These are phyloP conservation scores for Pyrrhia umbra DNA, from an alignment of 2,888 invertebrate species.

Conservation along the genomic window DNA sequence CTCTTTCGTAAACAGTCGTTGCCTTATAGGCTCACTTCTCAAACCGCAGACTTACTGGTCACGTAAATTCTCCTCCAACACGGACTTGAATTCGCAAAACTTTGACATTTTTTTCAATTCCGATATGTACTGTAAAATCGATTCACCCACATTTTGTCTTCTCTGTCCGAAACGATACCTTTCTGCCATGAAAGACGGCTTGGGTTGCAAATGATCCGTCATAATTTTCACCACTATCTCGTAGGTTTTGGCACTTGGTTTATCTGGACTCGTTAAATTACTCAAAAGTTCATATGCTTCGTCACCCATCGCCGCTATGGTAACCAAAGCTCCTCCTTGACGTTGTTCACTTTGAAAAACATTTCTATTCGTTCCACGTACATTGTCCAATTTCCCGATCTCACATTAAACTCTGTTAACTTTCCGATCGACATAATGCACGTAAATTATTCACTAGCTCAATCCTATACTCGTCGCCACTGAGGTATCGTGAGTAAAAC, in stretches of 20 bases:
- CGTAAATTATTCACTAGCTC: too few relatives aligned
- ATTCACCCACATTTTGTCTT: neutral
- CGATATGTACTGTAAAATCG: neutral
- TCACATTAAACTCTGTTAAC: neutral
- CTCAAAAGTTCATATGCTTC: neutral
- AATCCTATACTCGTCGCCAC: too few relatives aligned
- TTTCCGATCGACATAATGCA: slow-evolving; percentile 2
- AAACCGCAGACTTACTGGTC: neutral
- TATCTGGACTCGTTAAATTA: neutral
- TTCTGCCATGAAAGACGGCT: slow-evolving; percentile 4
- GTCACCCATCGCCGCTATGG: neutral
- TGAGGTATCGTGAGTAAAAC: too few relatives aligned
- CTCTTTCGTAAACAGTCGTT: neutral
- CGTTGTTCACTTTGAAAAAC: neutral
- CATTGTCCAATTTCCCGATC: neutral
- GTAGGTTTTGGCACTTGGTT: neutral
- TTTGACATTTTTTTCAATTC: neutral
- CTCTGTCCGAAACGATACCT: neutral
- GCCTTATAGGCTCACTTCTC: neutral
- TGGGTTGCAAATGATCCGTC: neutral
- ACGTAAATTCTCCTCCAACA: neutral
- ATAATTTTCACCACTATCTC: neutral
- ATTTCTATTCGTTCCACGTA: neutral
- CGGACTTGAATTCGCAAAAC: neutral
- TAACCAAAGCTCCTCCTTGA: neutral